phyloP scores from a whole-genome alignment of 1,140 invertebrate genomes.

The Drosophila malerkotliana region DNA sequence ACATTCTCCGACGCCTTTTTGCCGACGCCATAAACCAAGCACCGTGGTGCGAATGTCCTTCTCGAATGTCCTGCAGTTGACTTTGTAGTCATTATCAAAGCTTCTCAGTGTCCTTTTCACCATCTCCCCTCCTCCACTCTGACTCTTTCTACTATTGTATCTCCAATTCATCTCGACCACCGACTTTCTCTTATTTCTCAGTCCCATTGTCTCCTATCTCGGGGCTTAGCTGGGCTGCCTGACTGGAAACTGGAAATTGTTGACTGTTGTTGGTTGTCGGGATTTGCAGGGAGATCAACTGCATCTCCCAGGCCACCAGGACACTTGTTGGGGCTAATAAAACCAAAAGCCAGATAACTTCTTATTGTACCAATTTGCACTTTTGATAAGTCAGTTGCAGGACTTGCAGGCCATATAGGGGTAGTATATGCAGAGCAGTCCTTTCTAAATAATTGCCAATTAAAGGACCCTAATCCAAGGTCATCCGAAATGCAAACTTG shows the following conservation, averaged over 20 bases:
- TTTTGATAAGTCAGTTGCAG: not conserved
- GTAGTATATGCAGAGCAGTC: not conserved
- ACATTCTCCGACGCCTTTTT: slow-evolving; percentile 24
- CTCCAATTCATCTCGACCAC: slow-evolving; percentile 6
- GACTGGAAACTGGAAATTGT: slow-evolving; percentile 1
- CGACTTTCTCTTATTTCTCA: not conserved
- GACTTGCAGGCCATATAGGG: not conserved
- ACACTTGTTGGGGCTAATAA: slow-evolving; percentile 8
- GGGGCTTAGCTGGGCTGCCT: slow-evolving; percentile 8
- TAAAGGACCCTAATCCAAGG: too few relatives aligned
- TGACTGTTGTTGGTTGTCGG: slow-evolving; percentile 9
- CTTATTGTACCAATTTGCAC: not conserved
- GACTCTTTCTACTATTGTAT: not conserved
- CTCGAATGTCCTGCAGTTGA: slow-evolving; percentile 7
- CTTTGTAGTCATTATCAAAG: slow-evolving; percentile 69
- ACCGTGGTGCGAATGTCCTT: slow-evolving; percentile 3
- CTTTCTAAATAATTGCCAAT: not conserved
- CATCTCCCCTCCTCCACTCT: not conserved
- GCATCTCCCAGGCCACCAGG: not conserved
- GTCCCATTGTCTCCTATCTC: slow-evolving; percentile 22
- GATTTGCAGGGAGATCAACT: slow-evolving; percentile 37
- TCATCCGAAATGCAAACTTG: too few relatives aligned
- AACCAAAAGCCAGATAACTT: not conserved
- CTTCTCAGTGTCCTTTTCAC: slow-evolving; percentile 17
- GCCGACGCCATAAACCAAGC: slow-evolving; percentile 43